Percentiles rank a stretch among this genome's conserved stretches.
These are phyloP conservation scores for Hippocampus zosterae DNA, from an alignment of 2,113 vertebrate genomes.

Conservation along the genomic window DNA sequence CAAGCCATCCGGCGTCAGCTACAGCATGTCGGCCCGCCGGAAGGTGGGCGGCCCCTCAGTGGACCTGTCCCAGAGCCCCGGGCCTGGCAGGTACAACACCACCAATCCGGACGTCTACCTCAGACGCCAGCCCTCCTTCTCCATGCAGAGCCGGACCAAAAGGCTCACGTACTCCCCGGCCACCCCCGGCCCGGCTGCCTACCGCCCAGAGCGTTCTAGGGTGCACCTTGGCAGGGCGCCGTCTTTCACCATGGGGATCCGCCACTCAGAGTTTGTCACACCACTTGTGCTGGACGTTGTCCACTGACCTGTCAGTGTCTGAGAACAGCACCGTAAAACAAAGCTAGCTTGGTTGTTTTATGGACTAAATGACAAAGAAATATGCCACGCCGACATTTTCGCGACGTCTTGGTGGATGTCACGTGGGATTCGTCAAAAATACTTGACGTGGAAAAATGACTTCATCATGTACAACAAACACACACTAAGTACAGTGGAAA, in stretches of 20 bases:
- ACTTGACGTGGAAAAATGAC: too few species aligned
- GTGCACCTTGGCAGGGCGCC: slow-evolving; percentile 69
- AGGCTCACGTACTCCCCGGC: slow-evolving; percentile 30
- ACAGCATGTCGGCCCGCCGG: slow-evolving; percentile 64
- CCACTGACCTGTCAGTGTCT: slow-evolving; percentile 42
- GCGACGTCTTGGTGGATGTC: too few species aligned
- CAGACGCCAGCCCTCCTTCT: slow-evolving; percentile 76
- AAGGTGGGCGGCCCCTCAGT: slow-evolving; percentile 55
- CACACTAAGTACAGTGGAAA: too few species aligned
- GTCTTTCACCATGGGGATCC: slow-evolving; percentile 75
- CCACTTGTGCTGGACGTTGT: slow-evolving; percentile 63
- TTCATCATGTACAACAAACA: too few species aligned
- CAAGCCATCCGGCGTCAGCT: slow-evolving; percentile 78
- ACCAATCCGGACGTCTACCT: slow-evolving; percentile 74
- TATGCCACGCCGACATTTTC: too few species aligned
- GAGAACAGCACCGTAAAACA: background rate
- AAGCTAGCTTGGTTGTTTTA: background rate
- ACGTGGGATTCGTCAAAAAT: too few species aligned
- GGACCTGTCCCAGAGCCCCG: slow-evolving; percentile 75
- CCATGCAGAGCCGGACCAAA: slow-evolving; percentile 77
- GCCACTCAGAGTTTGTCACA: slow-evolving; percentile 76
- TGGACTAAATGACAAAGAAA: background rate
- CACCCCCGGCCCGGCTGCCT: slow-evolving; percentile 76
- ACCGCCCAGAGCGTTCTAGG: slow-evolving; percentile 76
- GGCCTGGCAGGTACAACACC: slow-evolving; percentile 77